phyloP scores from a whole-genome alignment of 2,113 vertebrate genomes.

The Microcebus tavaratra region DNA sequence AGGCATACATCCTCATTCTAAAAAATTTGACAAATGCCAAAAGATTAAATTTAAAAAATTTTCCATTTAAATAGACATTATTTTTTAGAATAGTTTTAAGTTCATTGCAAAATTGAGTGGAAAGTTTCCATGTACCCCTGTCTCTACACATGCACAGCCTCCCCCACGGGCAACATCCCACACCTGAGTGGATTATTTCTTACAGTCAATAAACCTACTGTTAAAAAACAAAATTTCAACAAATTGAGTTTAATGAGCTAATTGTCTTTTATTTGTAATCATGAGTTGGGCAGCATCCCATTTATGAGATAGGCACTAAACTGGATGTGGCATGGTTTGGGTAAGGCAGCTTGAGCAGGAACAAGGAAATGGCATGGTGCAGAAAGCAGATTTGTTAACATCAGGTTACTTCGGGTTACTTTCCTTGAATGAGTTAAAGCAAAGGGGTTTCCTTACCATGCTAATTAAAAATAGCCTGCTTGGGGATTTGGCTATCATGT shows the following conservation, averaged over 20 bases:
- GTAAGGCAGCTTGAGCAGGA: not conserved
- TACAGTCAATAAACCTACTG: not conserved
- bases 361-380: not conserved
- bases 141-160: not conserved
- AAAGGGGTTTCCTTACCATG: not conserved
- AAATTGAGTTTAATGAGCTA: not conserved
- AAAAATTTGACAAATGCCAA: not conserved
- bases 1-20: not conserved
- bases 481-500: not conserved
- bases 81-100: constrained; percentile 16
- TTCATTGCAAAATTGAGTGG: not conserved
- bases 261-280: not conserved
- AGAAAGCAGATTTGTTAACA: not conserved
- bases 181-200: not conserved
- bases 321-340: not conserved
- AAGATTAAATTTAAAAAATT: not conserved
- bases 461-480: not conserved
- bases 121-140: not conserved
- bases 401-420: not conserved
- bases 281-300: not conserved
- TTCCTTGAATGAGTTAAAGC: not conserved
- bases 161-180: not conserved
- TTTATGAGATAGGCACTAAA: not conserved
- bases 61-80: not conserved
- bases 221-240: not conserved